These are phyloP conservation scores for Prietella phreatophila DNA, from an alignment of 2,113 vertebrate species.

Conservation along the genomic window DNA sequence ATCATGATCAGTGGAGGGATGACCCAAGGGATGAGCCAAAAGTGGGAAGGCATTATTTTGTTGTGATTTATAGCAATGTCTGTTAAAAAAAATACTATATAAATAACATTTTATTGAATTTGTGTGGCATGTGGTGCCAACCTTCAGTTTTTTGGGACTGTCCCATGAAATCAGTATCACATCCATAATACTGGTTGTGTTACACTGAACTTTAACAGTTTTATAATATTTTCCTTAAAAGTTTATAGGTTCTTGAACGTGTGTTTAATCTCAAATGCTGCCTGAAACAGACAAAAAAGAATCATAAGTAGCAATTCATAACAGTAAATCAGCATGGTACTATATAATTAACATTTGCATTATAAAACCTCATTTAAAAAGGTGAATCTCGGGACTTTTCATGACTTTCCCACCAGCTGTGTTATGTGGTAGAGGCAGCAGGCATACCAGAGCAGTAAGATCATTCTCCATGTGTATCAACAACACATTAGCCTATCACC, in stretches of 20 bases:
- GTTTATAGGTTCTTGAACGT: not conserved
- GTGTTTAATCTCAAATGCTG: not conserved
- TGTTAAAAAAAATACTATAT: not conserved
- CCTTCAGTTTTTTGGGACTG: not conserved
- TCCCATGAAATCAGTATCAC: not conserved
- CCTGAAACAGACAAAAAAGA: not conserved
- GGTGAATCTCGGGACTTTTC: not conserved
- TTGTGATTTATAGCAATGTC: not conserved
- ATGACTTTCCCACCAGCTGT: slow-evolving; percentile 21
- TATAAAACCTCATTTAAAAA: not conserved
- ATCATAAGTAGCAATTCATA: not conserved
- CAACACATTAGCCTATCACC: not conserved
- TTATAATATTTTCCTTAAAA: not conserved
- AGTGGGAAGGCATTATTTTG: not conserved
- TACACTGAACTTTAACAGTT: not conserved
- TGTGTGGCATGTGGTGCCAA: not conserved
- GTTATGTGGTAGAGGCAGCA: slow-evolving; percentile 6
- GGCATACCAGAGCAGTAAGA: slow-evolving; percentile 44
- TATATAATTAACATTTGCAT: not conserved
- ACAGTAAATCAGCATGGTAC: not conserved
- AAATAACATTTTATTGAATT: not conserved
- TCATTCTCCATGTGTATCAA: slow-evolving; percentile 30
- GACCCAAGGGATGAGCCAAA: not conserved
- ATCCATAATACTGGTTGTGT: not conserved
- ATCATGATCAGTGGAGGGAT: not conserved